These are phyloP conservation scores for cattle (Bos taurus) DNA, from an alignment of 2,113 vertebrate genomes.

Conservation along the genomic window ARS-UCD2.0 NC_037328.1:57444501-57445000, in stretches of 20 bases:
- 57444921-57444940: neutral
- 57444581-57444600: neutral
- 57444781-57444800: neutral
- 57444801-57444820: neutral
- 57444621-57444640: neutral
- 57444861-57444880: neutral
- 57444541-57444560: neutral
- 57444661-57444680: neutral
- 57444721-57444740: neutral
- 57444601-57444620: neutral
- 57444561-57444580: neutral
- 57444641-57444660: neutral
- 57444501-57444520: neutral
- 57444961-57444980: slow-evolving; percentile 39
- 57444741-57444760: neutral
- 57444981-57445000: slow-evolving; percentile 53
- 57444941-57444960: neutral
- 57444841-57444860: neutral
- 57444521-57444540: neutral
- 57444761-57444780: neutral
- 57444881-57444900: slow-evolving; percentile 38
- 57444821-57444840: neutral
- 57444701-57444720: neutral
- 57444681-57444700: neutral
- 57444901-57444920: slow-evolving; percentile 35